Conservation (phyloP, 2,888 invertebrate genomes). For the Drosophila falleni region DNA sequence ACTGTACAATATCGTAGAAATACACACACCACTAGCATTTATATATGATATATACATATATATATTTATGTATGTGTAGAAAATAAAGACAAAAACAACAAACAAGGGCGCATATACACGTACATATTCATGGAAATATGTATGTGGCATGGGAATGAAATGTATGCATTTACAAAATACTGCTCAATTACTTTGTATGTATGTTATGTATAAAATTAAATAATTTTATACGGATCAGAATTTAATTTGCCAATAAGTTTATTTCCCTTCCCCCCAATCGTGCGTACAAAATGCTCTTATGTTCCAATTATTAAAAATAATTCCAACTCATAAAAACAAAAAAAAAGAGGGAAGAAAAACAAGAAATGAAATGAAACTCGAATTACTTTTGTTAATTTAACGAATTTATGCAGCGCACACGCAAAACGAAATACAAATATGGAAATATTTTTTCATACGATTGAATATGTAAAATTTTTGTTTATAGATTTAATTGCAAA, state of each 20-base stretch:
- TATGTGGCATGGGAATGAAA: constrained; percentile 23
- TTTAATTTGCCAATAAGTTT: constrained; percentile 30
- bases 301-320: constrained; percentile 11
- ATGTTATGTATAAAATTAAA: constrained; percentile 39
- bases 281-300: neutral
- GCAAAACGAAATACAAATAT: constrained; percentile 9
- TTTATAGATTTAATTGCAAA: constrained; percentile 6
- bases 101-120: constrained; percentile 22
- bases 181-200: constrained; percentile 46
- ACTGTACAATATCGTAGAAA: constrained; percentile 84
- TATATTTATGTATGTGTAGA: constrained; percentile 11
- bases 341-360: neutral
- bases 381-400: constrained; percentile 24
- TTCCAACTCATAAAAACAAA: constrained; percentile 1
- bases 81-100: constrained; percentile 15
- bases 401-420: constrained; percentile 41
- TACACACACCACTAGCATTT: neutral
- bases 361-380: constrained; percentile 11
- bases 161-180: constrained; percentile 48
- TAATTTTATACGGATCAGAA: constrained; percentile 31
- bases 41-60: constrained; percentile 12
- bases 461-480: constrained; percentile 10
- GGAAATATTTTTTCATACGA: constrained; percentile 11
- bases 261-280: neutral
- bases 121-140: constrained; percentile 19